Base-by-base conservation (phyloP, 2,888 invertebrate genomes). In the Nomada hirtipes region DNA sequence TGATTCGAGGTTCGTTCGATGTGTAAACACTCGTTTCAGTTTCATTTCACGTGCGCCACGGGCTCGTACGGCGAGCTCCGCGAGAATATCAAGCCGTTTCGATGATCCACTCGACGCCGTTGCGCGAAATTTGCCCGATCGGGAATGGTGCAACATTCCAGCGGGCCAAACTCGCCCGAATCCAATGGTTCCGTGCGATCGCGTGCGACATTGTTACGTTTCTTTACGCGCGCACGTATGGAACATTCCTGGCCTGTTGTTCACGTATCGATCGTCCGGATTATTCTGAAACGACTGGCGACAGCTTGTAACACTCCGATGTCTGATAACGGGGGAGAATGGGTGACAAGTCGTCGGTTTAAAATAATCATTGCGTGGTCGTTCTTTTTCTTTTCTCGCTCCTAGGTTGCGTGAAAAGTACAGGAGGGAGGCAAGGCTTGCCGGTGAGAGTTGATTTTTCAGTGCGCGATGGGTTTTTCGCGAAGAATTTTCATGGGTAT, bases 21-120 rank as follows among this genome's bases (percentile, higher is more conserved):
- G 70, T 55, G 80, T 80, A 84, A 84, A 77, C 71, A 80, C 77
- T 77, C 72, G 75, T 76, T 78, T 72, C 64, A 68, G 59, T 81
- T 84, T 81, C 81, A 70, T 82, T 84, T 77, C 73, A 53, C 70
- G 78, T 71, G 11, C 47, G 50, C n/a, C 11, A 18, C n/a, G 47
- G 26, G 63, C 4, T 65, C 13, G 69, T n/a, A n/a, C 65, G 23
- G 20, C 42, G 20, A 4, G 36, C 15, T 29, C n/a, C 42, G 23
- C 63, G 59, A 50, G 68, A 52, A 78, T 78, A 70, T 61, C 71
- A 50, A 82, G 70, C 63, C 63, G 65, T 23, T 59, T 71, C 80
- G 74, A 67, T 47, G 59, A 52, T 67, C 80, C 69, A 55, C 74
- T 79, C 67, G 68, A 76, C 18, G 53, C 59, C 44, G 47, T 52